Evolutionary conservation across 2,113 vertebrate genomes (phyloP).

Genomic region (Saguinus imperator): DNA sequence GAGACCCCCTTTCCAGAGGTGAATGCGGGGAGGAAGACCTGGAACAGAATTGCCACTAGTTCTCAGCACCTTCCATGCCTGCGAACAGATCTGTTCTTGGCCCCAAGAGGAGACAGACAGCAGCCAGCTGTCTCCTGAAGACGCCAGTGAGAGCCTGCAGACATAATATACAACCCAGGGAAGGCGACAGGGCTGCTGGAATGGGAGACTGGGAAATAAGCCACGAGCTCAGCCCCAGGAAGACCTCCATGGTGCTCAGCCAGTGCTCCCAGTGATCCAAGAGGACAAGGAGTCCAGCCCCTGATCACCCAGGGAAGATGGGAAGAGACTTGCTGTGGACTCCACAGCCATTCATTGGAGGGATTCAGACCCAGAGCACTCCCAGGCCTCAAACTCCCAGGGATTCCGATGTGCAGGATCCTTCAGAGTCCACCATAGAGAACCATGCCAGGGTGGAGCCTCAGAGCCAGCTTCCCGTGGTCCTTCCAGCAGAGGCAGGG

Average conservation of each 20-base stretch:
- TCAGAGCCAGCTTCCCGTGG: neutral
- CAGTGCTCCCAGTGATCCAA: neutral
- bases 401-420: neutral
- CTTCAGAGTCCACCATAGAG: neutral
- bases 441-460: neutral
- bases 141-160: neutral
- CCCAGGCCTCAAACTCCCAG: neutral
- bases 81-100: neutral
- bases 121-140: neutral
- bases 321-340: neutral
- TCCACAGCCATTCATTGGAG: neutral
- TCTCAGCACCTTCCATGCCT: too few relatives aligned
- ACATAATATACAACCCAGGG: neutral
- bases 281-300: neutral
- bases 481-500: neutral
- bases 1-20: neutral
- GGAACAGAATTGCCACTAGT: neutral
- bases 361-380: neutral
- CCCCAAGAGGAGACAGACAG: neutral
- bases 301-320: neutral
- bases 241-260: neutral
- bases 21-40: fast-evolving
- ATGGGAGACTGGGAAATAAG: neutral
- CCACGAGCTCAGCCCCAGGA: neutral
- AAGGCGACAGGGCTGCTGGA: neutral